Base-by-base conservation (phyloP, 2,113 vertebrate genomes). In the Jaculus jaculus region DNA sequence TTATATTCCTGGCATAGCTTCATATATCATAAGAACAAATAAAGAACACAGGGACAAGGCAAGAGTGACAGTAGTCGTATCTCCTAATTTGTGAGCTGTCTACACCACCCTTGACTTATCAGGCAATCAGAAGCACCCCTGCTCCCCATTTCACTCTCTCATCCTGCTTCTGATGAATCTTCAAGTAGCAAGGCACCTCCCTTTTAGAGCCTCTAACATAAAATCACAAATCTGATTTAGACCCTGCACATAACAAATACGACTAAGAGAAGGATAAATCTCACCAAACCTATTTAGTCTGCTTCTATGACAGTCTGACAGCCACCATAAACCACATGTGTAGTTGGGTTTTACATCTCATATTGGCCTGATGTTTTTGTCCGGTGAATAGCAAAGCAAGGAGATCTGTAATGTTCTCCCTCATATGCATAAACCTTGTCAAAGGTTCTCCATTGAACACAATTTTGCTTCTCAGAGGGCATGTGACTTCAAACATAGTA, bases 401-500 rank as follows among this genome's bases (percentile, higher is more conserved):
- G 26, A 66, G 3, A 20, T 23, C 68, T 51, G 2, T 13, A 3
- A 54, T 8, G 2, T 7, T 21, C 42, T 47, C 69, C 74, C 24
- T 7, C 7, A 1, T 32, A 17, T 28, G 2, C 37, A 30, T 42
- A 26, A 51, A 26, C 10, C 23, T 42, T 47, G 58, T 37, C 28
- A 15, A 7, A 16, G 51, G 23, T 54, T 77, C 42, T n/a, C 51
- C 42, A 32, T 12, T 23, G 39, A 13, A 4, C 47, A 37, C 61
- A 81, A 26, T 65, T 73, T 73, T 26, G 17, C 1, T 37, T 9
- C 11, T 1, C 7, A 20, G 0, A 32, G 17, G 5, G 77, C 17
- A 75, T 37, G 34, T 66, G 17, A 84, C 32, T 91, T 96, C 71
- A 77, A 85, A 77, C 77, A 21, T 28, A 42, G 54, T 58, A 78